Evolutionary conservation across 2,797 vertebrate genomes (phyloP), one percentile per base, ranked within the genome.

Genomic region (Melanotaenia pygmaea): DNA sequence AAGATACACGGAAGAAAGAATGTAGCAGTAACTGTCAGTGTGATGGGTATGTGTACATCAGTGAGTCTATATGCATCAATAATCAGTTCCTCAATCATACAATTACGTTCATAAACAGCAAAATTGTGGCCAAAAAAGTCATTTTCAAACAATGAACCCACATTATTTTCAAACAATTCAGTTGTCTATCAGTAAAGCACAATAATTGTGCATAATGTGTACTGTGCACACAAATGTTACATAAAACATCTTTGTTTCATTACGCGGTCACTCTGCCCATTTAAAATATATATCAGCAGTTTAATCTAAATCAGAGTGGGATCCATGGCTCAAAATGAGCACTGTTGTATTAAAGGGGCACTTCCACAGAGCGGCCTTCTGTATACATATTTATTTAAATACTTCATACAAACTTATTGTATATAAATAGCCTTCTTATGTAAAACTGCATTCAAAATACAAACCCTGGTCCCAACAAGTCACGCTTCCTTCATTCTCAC

Each of bases 401-500:
- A 90, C 77, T 73, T 76, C 45, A 81, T 82, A 88, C 32, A 87
- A 84, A 85, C 68, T 60, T 47, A 70, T 18, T 74, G 37, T 73
- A 61, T 85, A 92, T 91, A 92, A 92, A 93, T 91, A 92, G 37
- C 70, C 50, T 75, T 79, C 22, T 85, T 18, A 32, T 79, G 76
- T 77, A 28, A 51, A 85, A 88, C 70, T 56, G 59, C 30, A 79
- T 62, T 77, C 76, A 45, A 79, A 77, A 35, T 37, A 86, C 63
- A 82, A 80, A 67, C 74, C 67, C 60, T 61, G 67, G 34, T 16
- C 72, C 82, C 64, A 84, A 77, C 79, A 77, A 59, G 10, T 75
- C 87, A 80, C 62, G 70, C 71, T 88, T 70, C 89, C 89, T 76
- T 93, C 84, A 92, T 90, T 85, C 86, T 89, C 78, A 88, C 81